These are phyloP conservation scores for Pempheris klunzingeri DNA, from an alignment of 2,797 vertebrate genomes.

Conservation along the genomic window DNA sequence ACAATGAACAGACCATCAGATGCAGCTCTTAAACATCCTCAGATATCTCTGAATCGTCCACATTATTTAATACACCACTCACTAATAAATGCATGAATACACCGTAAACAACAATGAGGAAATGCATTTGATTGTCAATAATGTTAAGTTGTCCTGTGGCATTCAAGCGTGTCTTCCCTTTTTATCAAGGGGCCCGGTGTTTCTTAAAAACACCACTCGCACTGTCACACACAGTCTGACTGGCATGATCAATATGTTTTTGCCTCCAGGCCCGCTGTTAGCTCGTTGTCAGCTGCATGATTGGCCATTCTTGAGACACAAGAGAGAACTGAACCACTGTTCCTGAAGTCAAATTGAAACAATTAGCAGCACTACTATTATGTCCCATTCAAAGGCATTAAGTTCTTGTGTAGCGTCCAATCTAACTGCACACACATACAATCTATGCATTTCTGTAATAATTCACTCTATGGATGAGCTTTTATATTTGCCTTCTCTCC, in stretches of 20 bases:
- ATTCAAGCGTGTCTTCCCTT: conserved; percentile 26
- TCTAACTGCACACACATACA: neutral
- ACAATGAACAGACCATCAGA: neutral
- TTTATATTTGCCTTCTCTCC: neutral
- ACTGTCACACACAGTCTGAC: conserved; percentile 21
- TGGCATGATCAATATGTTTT: conserved; percentile 42
- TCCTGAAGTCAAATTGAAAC: neutral
- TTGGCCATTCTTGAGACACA: conserved; percentile 3
- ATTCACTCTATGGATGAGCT: neutral
- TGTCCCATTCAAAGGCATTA: neutral
- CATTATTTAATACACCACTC: neutral
- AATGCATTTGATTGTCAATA: conserved; percentile 25
- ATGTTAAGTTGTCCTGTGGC: conserved; percentile 31
- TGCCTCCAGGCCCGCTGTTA: conserved; percentile 23
- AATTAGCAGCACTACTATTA: neutral
- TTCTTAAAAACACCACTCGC: conserved; percentile 1
- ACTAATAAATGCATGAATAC: neutral
- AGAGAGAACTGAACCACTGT: conserved; percentile 17
- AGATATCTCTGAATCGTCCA: neutral
- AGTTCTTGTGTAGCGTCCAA: neutral
- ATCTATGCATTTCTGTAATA: neutral
- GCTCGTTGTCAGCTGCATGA: conserved; percentile 20
- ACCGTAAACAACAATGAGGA: neutral
- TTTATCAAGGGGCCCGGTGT: conserved; percentile 25
- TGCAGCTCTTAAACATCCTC: neutral